phyloP scores from a whole-genome alignment of 1,140 invertebrate genomes.

The Camponotus vicinus region DNA sequence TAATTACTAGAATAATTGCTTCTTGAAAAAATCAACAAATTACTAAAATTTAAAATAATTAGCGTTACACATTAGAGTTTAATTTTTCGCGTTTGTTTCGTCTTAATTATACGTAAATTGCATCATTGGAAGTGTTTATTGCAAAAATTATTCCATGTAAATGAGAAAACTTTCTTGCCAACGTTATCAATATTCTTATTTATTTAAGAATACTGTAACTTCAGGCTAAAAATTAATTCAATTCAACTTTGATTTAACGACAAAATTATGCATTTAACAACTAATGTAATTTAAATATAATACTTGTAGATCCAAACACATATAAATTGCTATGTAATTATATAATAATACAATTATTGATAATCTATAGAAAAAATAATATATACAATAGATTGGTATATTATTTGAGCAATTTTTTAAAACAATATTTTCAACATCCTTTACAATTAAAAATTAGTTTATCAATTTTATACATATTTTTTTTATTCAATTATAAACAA shows the following conservation, averaged over 20 bases:
- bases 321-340: background rate
- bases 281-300: background rate
- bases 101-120: slow-evolving; percentile 1
- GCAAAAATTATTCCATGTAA: background rate
- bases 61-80: background rate
- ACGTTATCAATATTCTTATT: background rate
- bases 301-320: background rate
- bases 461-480: background rate
- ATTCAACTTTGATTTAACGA: background rate
- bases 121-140: background rate
- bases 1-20: background rate
- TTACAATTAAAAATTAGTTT: background rate
- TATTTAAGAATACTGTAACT: slow-evolving; percentile 3
- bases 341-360: background rate
- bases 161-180: background rate
- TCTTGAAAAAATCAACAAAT: background rate
- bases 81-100: background rate
- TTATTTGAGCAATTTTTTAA: background rate
- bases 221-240: background rate
- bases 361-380: background rate
- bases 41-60: slow-evolving; percentile 1
- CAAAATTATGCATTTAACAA: slow-evolving; percentile 12
- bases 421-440: background rate
- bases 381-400: background rate
- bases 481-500: background rate